Evolutionary conservation across 2,113 vertebrate genomes (phyloP).

Genomic region (Sander vitreus): DNA sequence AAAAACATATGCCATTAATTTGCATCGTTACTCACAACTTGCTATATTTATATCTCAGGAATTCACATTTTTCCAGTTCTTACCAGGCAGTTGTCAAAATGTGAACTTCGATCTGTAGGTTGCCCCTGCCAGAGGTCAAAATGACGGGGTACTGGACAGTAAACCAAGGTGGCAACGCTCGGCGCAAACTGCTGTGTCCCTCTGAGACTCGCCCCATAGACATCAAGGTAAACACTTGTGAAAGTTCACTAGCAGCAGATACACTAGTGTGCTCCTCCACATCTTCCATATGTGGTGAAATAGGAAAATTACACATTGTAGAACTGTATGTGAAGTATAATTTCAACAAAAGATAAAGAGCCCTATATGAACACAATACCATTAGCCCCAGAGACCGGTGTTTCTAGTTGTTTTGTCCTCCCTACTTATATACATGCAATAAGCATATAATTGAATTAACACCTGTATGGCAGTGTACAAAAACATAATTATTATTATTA

Average conservation of each 20-base stretch:
- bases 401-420: too few species aligned
- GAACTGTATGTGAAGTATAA: too few species aligned
- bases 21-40: not conserved
- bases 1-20: not conserved
- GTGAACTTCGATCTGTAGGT: slow-evolving; percentile 79
- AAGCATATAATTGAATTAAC: too few species aligned
- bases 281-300: not conserved
- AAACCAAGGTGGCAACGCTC: slow-evolving; percentile 80
- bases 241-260: not conserved
- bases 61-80: not conserved
- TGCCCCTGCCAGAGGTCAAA: slow-evolving; percentile 89
- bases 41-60: not conserved
- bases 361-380: too few species aligned
- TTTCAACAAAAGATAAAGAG: too few species aligned
- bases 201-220: slow-evolving; percentile 88
- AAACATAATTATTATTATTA: too few species aligned
- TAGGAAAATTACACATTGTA: too few species aligned
- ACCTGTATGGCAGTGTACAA: too few species aligned
- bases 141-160: slow-evolving; percentile 94
- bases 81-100: slow-evolving; percentile 13
- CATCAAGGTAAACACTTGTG: slow-evolving; percentile 86
- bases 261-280: not conserved
- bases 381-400: too few species aligned
- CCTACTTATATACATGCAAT: too few species aligned
- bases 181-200: slow-evolving; percentile 90